These are phyloP conservation scores for Bactericera cockerelli DNA, from an alignment of 1,140 invertebrate species.

Conservation along the genomic window DNA sequence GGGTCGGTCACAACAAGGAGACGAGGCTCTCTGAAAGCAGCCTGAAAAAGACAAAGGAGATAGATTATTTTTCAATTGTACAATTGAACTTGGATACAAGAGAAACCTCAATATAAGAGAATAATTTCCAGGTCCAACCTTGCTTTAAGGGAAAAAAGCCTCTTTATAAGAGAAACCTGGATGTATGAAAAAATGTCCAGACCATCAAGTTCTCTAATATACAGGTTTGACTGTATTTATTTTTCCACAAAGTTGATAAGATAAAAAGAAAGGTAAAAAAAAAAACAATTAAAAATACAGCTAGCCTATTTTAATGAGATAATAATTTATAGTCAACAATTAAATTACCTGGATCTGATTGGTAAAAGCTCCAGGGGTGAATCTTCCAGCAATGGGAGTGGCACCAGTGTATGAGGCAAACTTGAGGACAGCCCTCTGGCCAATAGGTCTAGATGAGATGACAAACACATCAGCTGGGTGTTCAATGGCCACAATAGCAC, in stretches of 20 bases:
- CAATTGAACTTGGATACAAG: too few species aligned
- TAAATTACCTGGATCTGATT: constrained; percentile 81
- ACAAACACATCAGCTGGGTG: constrained; percentile 93
- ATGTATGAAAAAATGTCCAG: too few species aligned
- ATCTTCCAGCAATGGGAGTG: constrained; percentile 95
- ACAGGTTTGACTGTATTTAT: too few species aligned
- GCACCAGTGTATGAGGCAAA: constrained; percentile 96
- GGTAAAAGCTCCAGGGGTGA: constrained; percentile 96
- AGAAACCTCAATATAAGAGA: too few species aligned
- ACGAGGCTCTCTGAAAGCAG: constrained; percentile 94
- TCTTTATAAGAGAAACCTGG: too few species aligned
- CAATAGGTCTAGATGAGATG: constrained; percentile 86
- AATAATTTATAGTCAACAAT: background rate
- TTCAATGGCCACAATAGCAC: constrained; percentile 96
- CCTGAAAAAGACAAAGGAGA: constrained; percentile 36
- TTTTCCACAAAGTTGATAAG: too few species aligned
- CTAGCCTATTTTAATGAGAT: background rate
- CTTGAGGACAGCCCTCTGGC: constrained; percentile 94
- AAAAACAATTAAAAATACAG: too few species aligned
- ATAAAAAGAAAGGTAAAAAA: too few species aligned
- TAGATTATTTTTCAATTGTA: too few species aligned
- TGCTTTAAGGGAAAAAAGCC: too few species aligned
- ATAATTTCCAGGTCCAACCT: too few species aligned
- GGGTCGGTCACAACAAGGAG: constrained; percentile 94
- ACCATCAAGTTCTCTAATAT: too few species aligned